A percentile compares a stretch with the other conserved stretches of the same genome.
These are phyloP conservation scores for Sarcophaga bullata DNA, from an alignment of 1,140 invertebrate genomes.

Conservation along the genomic window DNA sequence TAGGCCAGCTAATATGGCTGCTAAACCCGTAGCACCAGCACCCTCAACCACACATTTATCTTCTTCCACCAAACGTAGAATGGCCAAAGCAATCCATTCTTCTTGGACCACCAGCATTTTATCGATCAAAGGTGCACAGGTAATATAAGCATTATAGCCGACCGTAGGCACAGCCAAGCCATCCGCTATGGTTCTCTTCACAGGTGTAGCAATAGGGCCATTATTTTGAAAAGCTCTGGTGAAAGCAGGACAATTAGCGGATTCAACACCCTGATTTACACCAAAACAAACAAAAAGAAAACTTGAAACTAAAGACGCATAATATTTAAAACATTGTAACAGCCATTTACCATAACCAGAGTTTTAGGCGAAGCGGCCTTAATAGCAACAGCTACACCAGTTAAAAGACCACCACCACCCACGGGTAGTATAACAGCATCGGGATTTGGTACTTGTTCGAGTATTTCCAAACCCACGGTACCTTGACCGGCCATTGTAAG, in stretches of 20 bases:
- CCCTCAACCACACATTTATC: slow-evolving; percentile 96
- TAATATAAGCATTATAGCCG: slow-evolving; percentile 88
- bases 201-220: slow-evolving; percentile 74
- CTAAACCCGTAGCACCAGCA: slow-evolving; percentile 87
- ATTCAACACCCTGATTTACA: slow-evolving; percentile 83
- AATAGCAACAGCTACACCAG: slow-evolving; percentile 85
- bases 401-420: slow-evolving; percentile 89
- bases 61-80: slow-evolving; percentile 85
- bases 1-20: slow-evolving; percentile 85
- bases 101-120: slow-evolving; percentile 86
- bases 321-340: neutral
- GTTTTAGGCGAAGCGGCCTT: slow-evolving; percentile 86
- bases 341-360: slow-evolving; percentile 74
- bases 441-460: slow-evolving; percentile 83
- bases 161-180: slow-evolving; percentile 91
- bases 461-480: slow-evolving; percentile 89
- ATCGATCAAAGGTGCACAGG: slow-evolving; percentile 80
- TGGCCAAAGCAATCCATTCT: slow-evolving; percentile 89
- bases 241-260: slow-evolving; percentile 89
- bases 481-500: slow-evolving; percentile 94
- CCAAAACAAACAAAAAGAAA: neutral
- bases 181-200: slow-evolving; percentile 86
- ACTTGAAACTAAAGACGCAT: neutral
- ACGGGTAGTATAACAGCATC: slow-evolving; percentile 86
- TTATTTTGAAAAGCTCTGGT: slow-evolving; percentile 76